These are phyloP conservation scores for Idris sp. DNA, from an alignment of 1,140 invertebrate genomes.

Conservation along the genomic window DNA sequence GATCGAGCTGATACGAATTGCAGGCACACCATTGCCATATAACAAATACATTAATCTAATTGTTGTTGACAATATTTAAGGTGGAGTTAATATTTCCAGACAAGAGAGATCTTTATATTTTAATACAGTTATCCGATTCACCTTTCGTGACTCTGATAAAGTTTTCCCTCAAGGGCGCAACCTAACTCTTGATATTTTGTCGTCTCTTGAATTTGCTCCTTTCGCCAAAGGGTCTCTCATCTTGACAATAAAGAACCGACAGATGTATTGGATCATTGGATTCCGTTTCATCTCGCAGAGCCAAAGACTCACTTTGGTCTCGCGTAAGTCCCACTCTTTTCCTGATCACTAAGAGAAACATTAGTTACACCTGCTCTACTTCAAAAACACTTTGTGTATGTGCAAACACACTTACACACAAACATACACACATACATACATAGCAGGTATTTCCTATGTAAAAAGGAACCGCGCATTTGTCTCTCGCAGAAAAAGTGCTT, in stretches of 20 bases:
- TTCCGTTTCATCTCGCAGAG: slow-evolving; percentile 53
- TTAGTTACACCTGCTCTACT: too few relatives aligned
- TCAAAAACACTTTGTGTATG: too few relatives aligned
- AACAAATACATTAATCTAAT: slow-evolving; percentile 22
- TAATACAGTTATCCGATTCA: slow-evolving; percentile 38
- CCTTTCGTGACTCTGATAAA: slow-evolving; percentile 36
- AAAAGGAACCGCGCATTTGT: too few relatives aligned
- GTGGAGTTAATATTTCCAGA: slow-evolving; percentile 15
- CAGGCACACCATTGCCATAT: slow-evolving; percentile 1
- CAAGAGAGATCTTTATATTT: slow-evolving; percentile 35
- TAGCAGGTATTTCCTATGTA: too few relatives aligned
- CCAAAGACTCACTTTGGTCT: slow-evolving; percentile 36
- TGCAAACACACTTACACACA: not conserved
- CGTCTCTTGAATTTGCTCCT: slow-evolving; percentile 33
- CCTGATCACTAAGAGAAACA: slow-evolving; percentile 34
- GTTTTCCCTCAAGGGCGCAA: slow-evolving; percentile 33
- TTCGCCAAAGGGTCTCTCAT: slow-evolving; percentile 49
- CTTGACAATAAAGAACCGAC: slow-evolving; percentile 43
- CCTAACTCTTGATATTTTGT: slow-evolving; percentile 49
- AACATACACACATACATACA: slow-evolving; percentile 5
- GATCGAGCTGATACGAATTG: slow-evolving; percentile 2
- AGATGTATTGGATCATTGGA: slow-evolving; percentile 59
- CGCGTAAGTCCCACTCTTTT: slow-evolving; percentile 17
- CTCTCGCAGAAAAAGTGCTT: too few relatives aligned
- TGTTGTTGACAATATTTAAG: slow-evolving; percentile 21